Evolutionary conservation across 1,140 invertebrate genomes (phyloP), one percentile per base, ranked within the genome.

Genomic region (Drosophila rhopaloa): DNA sequence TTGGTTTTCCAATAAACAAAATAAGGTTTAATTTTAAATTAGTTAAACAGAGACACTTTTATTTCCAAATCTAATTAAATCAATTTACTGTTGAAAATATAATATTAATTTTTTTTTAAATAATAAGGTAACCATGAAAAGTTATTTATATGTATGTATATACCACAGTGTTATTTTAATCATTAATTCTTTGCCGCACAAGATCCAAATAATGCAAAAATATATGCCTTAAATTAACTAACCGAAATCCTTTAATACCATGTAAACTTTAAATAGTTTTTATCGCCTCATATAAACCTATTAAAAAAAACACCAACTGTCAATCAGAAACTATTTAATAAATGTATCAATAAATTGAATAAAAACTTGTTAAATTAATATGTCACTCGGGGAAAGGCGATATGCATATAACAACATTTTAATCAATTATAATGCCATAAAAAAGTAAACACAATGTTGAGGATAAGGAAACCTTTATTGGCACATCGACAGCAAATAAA

Each of bases 391-490:
- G 37, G n/a, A 65, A 41, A 44, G 38, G 6, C 14, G 70, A 75
- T 65, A 57, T 65, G 16, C 40, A 65, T 43, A 75, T 57, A 70
- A 57, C 56, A 57, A 44, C 65, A 40, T 56, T 76, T 75, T 40
- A 54, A 76, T 59, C 61, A 76, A 67, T 67, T 76, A 54, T 58
- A 54, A 53, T 46, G 16, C 47, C 66, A 48, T 35, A 59, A 65
- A 56, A 51, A 40, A 32, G 48, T 43, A 41, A 61, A 75, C 43
- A 68, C 54, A 62, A 59, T 78, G 74, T 46, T 55, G 71, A 71
- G 61, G 55, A 65, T 58, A 56, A 65, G 63, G 63, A 77, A 76
- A 77, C 57, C 63, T 56, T 65, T 67, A 76, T 76, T 76, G 63
- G 77, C 60, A 60, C 54, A 71, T 76, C 41, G 59, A 74, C 58